phyloP scores from a whole-genome alignment of 1,140 invertebrate species.

The Temnothorax curvispinosus region DNA sequence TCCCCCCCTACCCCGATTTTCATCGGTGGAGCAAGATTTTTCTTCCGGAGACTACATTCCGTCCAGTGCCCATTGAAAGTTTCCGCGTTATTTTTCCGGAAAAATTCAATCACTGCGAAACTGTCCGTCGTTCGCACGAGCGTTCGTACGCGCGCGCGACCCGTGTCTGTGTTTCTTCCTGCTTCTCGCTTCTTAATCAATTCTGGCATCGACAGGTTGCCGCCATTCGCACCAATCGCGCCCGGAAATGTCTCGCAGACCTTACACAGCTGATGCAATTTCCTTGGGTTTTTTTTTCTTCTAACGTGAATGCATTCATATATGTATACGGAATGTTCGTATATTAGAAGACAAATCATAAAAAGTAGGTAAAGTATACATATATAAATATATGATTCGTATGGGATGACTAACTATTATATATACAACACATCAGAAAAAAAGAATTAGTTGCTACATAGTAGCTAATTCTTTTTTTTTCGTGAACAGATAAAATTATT shows the following conservation, averaged over 20 bases:
- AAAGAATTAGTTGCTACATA: too few relatives aligned
- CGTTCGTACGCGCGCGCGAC: neutral
- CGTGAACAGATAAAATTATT: too few relatives aligned
- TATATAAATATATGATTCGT: neutral
- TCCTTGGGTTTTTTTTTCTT: neutral
- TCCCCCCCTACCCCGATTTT: neutral
- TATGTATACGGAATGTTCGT: neutral
- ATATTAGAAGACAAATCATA: neutral
- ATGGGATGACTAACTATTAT: neutral
- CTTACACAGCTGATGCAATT: conserved; percentile 12
- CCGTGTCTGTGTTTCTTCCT: neutral
- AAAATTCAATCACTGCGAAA: conserved; percentile 52
- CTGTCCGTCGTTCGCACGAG: conserved; percentile 21
- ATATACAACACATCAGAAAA: too few relatives aligned
- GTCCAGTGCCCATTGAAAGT: conserved; percentile 15
- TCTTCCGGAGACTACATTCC: conserved; percentile 5
- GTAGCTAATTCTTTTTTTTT: too few relatives aligned
- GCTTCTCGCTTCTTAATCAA: conserved; percentile 51
- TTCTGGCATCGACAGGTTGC: conserved; percentile 41
- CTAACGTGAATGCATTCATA: too few relatives aligned
- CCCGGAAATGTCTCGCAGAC: conserved; percentile 21
- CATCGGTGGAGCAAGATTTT: neutral
- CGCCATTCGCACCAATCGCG: conserved; percentile 4
- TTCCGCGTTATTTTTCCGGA: conserved; percentile 47
- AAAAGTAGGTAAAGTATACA: neutral